Evolutionary conservation across 2,888 invertebrate species (phyloP), one percentile per base, ranked within the genome.

Genomic region (Nebria salina): DNA sequence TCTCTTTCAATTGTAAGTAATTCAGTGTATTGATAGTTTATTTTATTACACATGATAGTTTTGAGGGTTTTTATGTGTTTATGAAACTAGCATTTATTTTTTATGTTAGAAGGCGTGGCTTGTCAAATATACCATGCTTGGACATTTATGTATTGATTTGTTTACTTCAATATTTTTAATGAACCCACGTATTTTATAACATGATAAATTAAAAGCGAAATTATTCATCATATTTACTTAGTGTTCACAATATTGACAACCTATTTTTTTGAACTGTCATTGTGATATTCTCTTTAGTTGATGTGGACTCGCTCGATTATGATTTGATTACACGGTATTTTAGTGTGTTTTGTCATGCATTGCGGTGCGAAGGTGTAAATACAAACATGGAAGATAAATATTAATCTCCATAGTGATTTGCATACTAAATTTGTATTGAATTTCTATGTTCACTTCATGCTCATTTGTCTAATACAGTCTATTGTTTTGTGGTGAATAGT

Each of bases 91-190:
- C 26, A 13, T 66, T 26, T n/a, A 68, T 75, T 75, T 80, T 70
- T 70, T 43, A n/a, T 41, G 26, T 70, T 75, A 80, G 75, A 34
- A 80, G 80, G 80, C 80, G 80, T 80, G 80, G 80, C 64, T 65
- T 79, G 80, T 80, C 80, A 75, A 70, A 70, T 41, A 7, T 72
- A 70, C 65, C 68, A 75, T 72, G 75, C 75, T 75, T 80, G 70
- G 73, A 70, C 64, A 80, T 75, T 11, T 72, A 72, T 64, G 66
- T 80, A 80, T 80, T 80, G 80, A 80, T 80, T 75, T 80, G 80
- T 80, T 80, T 80, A 80, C 80, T 80, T 80, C 74, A 26, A 75
- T 80, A 75, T 80, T 78, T 65, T n/a, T 79, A 75, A 79, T 79
- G 34, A 75, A 20, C 75, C 75, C 73, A 74, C 75, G 68, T 75